These are phyloP conservation scores for Rhinogobio ventralis DNA, from an alignment of 2,797 vertebrate genomes.

Conservation along the genomic window DNA sequence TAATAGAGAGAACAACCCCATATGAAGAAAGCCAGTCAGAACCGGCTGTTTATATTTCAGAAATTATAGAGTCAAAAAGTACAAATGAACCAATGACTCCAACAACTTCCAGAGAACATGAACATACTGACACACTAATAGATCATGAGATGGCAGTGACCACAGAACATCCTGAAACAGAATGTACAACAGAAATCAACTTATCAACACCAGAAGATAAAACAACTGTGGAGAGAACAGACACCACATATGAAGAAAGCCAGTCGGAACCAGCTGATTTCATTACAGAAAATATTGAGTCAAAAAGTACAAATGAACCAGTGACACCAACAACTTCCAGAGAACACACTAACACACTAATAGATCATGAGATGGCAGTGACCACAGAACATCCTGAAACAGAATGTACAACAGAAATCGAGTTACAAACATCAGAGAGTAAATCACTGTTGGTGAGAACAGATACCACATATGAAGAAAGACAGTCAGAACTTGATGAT, in stretches of 20 bases:
- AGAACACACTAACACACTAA: no score
- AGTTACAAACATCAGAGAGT: background rate
- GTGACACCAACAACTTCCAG: no score
- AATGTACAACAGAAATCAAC: no score
- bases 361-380: fast-evolving
- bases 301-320: no score
- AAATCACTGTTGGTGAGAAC: no score
- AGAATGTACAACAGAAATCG: background rate
- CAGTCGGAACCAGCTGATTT: no score
- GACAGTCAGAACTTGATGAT: background rate
- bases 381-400: background rate
- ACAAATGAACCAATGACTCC: background rate
- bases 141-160: no score
- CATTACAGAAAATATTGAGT: no score
- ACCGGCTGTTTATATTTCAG: background rate
- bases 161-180: background rate
- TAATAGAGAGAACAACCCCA: fast-evolving
- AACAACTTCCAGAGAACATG: background rate
- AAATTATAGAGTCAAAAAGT: background rate
- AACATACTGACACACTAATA: fast-evolving
- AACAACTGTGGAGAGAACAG: no score
- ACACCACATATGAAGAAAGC: no score
- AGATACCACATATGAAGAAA: no score
- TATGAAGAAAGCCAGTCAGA: background rate
- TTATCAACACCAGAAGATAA: no score